Conservation (phyloP, 2,888 invertebrate genomes). For the Darwinula stevensoni region DNA sequence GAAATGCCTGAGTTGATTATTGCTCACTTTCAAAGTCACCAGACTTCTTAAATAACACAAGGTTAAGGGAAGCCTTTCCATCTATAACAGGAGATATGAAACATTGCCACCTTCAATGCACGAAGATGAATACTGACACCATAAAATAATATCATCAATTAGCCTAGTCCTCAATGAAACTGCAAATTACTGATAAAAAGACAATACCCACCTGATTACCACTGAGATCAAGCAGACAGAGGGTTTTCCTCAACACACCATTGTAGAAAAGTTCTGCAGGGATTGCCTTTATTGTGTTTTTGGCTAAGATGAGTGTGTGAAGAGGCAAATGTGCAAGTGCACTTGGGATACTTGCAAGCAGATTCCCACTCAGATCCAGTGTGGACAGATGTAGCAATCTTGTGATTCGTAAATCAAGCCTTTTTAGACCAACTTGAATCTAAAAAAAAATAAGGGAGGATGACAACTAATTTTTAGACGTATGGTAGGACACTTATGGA, state of each 20-base stretch:
- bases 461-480: too few species aligned
- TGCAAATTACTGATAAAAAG: neutral
- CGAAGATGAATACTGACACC: constrained; percentile 8
- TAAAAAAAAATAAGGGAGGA: too few species aligned
- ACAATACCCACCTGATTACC: neutral
- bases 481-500: too few species aligned
- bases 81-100: constrained; percentile 8
- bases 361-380: neutral
- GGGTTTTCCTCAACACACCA: neutral
- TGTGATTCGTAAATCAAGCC: too few species aligned
- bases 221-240: neutral
- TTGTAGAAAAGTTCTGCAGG: too few species aligned
- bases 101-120: constrained; percentile 7
- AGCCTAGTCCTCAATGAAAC: too few species aligned
- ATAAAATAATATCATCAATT: too few species aligned
- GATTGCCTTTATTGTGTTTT: too few species aligned
- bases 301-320: too few species aligned
- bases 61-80: constrained; percentile 25
- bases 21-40: constrained; percentile 28
- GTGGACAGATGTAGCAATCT: neutral
- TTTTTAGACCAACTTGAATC: too few species aligned
- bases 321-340: neutral
- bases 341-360: neutral
- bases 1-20: constrained; percentile 26
- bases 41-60: constrained; percentile 30